Evolutionary conservation across 2,888 invertebrate species (phyloP), one percentile per base, ranked within the genome.

Genomic region (Dynastes tityus): DNA sequence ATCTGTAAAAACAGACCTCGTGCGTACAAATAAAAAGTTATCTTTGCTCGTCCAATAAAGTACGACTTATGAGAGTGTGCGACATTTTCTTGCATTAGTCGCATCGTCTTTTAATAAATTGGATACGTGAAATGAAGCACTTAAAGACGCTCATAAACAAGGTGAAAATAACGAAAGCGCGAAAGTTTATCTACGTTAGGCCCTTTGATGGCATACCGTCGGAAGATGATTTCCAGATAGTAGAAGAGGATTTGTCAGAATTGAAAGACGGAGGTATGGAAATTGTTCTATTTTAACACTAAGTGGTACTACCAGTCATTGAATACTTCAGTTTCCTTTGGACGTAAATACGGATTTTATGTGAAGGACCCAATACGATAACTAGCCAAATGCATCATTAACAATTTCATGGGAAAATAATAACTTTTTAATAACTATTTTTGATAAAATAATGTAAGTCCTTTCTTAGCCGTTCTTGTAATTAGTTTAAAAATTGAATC

Each of bases 191-290:
- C 16, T 87, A 94, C 4, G 91, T 89, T 0, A 92, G 92, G 83
- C 90, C 92, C 84, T 94, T 94, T 84, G 88, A 91, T 82, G 94
- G 93, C 0, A 90, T 91, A 83, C 94, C 94, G 1, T 92, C 92
- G 83, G 87, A 89, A 73, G 88, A 89, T 5, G 93, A 95, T 86
- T 91, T 95, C 80, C 87, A 90, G 85, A 87, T 94, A 29, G 90
- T 92, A 2, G 93, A 94, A 85, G 94, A 94, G 86, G 90, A 92
- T 73, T 84, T 95, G 49, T 92, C 92, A 0, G 89, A 91, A 22
- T 84, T 94, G 16, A 89, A 92, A 85, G 90, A 93, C 89, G 93
- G 92, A 89, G 94, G 95, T 95, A 22, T 22, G 22, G 22, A 22
- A 22, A 22, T 22, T 22, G 45, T 45, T 45, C 11, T 45, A 11